Evolutionary conservation across 2,113 vertebrate genomes (phyloP).

Genomic region (Oryzias javanicus): DNA sequence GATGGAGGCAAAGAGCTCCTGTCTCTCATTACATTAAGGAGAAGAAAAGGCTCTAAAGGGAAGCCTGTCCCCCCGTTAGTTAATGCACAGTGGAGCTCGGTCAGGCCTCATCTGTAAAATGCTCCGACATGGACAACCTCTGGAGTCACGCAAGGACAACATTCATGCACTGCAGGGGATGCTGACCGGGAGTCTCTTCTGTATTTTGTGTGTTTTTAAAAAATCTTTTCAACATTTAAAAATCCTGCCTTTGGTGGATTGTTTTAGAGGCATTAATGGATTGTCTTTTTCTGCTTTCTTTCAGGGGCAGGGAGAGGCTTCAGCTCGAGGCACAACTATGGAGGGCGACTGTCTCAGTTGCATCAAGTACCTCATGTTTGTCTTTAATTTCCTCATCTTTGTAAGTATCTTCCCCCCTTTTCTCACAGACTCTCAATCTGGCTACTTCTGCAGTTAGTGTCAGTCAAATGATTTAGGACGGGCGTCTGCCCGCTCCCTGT

Average conservation of each 20-base stretch:
- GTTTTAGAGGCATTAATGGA: slow-evolving; percentile 34
- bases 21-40: slow-evolving; percentile 72
- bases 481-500: slow-evolving; percentile 37
- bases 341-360: slow-evolving; percentile 95
- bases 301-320: slow-evolving; percentile 80
- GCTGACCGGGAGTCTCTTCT: slow-evolving; percentile 16
- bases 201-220: neutral
- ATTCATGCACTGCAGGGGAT: slow-evolving; percentile 19
- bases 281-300: slow-evolving; percentile 35
- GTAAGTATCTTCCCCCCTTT: slow-evolving; percentile 80
- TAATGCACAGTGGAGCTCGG: slow-evolving; percentile 41
- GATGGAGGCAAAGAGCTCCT: slow-evolving; percentile 44
- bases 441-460: slow-evolving; percentile 48
- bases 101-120: slow-evolving; percentile 47
- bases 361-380: slow-evolving; percentile 97
- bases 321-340: slow-evolving; percentile 80
- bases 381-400: slow-evolving; percentile 97
- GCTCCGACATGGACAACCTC: slow-evolving; percentile 25
- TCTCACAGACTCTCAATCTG: slow-evolving; percentile 29
- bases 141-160: slow-evolving; percentile 12
- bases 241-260: too few relatives aligned
- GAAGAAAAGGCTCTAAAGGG: slow-evolving; percentile 31
- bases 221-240: too few relatives aligned
- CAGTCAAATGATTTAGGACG: slow-evolving; percentile 50
- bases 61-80: slow-evolving; percentile 25